Evolutionary conservation across 1,140 invertebrate species (phyloP).

Genomic region (Schmidtea mediterranea): DNA sequence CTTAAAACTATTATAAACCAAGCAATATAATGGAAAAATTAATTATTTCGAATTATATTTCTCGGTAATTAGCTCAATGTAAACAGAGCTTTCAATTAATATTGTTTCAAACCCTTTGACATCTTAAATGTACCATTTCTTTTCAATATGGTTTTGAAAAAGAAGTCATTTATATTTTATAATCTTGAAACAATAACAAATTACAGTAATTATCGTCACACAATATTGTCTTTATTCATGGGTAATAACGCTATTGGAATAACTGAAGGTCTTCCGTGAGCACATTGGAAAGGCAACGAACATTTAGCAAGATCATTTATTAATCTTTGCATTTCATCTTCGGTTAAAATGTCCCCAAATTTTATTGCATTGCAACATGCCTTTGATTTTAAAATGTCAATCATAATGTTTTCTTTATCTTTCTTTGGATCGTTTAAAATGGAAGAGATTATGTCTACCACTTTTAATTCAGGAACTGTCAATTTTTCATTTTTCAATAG

Average conservation of each 20-base stretch:
- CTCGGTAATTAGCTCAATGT: no score
- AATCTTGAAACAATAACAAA: no score
- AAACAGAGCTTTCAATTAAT: no score
- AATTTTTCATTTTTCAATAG: background rate
- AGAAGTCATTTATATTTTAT: no score
- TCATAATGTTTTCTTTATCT: background rate
- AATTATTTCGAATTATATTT: no score
- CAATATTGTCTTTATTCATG: slow-evolving; percentile 2
- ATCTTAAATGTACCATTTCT: no score
- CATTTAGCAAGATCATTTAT: slow-evolving; percentile 1
- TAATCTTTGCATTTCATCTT: background rate
- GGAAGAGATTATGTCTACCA: background rate
- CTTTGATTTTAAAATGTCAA: slow-evolving; percentile 7
- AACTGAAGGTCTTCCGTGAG: slow-evolving; percentile 6
- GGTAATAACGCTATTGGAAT: slow-evolving; percentile 1
- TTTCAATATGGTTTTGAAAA: no score
- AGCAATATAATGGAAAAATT: no score
- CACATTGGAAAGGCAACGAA: slow-evolving; percentile 6
- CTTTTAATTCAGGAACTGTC: background rate
- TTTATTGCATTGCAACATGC: slow-evolving; percentile 6
- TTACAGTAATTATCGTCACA: no score
- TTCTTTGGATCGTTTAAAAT: background rate
- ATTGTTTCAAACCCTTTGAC: no score
- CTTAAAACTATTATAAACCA: no score
- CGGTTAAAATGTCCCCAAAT: slow-evolving; percentile 2